A percentile compares a stretch with the other conserved stretches of the same genome.
These are phyloP conservation scores for Scomber scombrus DNA, from an alignment of 2,113 vertebrate species.

Conservation along the genomic window DNA sequence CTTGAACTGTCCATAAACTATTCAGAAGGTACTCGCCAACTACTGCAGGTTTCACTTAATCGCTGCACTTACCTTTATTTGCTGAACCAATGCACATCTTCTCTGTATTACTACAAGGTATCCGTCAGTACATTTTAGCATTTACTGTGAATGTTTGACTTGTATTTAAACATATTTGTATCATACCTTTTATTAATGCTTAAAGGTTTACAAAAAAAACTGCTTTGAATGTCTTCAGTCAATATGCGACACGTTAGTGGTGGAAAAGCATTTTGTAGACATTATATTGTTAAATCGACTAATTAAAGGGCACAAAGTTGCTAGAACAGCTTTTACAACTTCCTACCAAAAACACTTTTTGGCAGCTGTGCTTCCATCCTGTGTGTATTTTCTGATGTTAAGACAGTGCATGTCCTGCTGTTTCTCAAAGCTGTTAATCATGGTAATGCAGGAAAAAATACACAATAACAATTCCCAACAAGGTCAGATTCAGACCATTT, in stretches of 20 bases:
- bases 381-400: neutral
- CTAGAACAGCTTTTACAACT: too few relatives aligned
- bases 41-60: neutral
- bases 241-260: too few relatives aligned
- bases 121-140: neutral
- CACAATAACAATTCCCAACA: neutral
- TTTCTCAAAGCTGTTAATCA: neutral
- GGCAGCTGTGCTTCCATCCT: neutral
- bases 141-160: neutral
- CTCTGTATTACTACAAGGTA: neutral
- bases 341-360: too few relatives aligned
- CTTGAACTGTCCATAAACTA: constrained; percentile 5
- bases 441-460: neutral
- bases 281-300: neutral
- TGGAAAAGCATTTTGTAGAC: neutral
- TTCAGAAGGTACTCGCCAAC: neutral
- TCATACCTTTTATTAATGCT: too few relatives aligned
- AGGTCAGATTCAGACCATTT: neutral
- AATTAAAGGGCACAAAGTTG: too few relatives aligned
- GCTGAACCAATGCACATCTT: neutral
- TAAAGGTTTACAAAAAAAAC: neutral
- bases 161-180: neutral
- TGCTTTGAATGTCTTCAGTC: too few relatives aligned
- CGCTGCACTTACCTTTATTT: neutral
- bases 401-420: too few relatives aligned